A percentile compares a stretch with the other conserved stretches of the same genome.
These are phyloP conservation scores for Lypha dubia DNA, from an alignment of 2,888 invertebrate genomes.

Conservation along the genomic window DNA sequence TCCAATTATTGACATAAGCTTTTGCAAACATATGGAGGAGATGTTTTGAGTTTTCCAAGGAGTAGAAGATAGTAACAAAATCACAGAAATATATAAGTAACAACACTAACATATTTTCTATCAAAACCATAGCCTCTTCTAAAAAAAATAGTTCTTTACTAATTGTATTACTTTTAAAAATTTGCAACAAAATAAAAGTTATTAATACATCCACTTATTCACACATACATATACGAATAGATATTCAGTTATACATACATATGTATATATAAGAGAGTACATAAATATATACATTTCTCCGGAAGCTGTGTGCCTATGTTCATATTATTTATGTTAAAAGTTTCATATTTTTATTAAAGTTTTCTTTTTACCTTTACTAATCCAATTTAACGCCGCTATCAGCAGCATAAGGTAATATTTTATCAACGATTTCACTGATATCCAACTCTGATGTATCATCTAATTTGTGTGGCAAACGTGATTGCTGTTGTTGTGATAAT, in stretches of 20 bases:
- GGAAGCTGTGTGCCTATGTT: slow-evolving; percentile 32
- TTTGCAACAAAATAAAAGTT: slow-evolving; percentile 35
- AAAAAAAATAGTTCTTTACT: slow-evolving; percentile 33
- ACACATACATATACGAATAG: slow-evolving; percentile 11
- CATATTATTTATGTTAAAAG: slow-evolving; percentile 33
- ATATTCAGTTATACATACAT: slow-evolving; percentile 4
- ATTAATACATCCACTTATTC: slow-evolving; percentile 56
- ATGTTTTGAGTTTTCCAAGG: slow-evolving; percentile 56
- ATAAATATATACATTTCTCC: background rate
- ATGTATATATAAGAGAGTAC: slow-evolving; percentile 22
- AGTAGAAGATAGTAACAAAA: slow-evolving; percentile 60
- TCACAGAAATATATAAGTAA: slow-evolving; percentile 61
- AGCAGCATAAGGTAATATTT: slow-evolving; percentile 84
- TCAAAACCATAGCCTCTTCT: slow-evolving; percentile 46
- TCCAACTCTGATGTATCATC: slow-evolving; percentile 86
- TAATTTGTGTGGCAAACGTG: slow-evolving; percentile 71
- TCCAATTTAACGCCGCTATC: slow-evolving; percentile 80
- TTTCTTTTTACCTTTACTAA: slow-evolving; percentile 72
- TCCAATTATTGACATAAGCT: slow-evolving; percentile 44
- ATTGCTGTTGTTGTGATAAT: slow-evolving; percentile 57
- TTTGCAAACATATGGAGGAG: slow-evolving; percentile 42
- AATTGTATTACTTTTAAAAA: slow-evolving; percentile 52
- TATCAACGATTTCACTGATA: slow-evolving; percentile 84
- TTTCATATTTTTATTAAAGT: slow-evolving; percentile 37
- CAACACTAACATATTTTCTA: slow-evolving; percentile 55